Evolutionary conservation across 2,888 invertebrate genomes (phyloP).

Genomic region (Timema podura): DNA sequence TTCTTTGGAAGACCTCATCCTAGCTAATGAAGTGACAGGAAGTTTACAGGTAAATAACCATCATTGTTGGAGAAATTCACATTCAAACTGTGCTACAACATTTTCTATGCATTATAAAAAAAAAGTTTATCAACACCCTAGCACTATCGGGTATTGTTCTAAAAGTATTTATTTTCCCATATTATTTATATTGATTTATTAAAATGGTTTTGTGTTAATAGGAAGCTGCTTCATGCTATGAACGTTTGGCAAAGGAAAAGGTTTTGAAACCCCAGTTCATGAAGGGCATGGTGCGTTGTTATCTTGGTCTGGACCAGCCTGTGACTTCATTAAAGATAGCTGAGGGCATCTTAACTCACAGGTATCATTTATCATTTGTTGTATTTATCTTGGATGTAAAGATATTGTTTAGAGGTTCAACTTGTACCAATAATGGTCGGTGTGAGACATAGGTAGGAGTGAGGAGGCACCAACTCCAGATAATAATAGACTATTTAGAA

Average conservation of each 20-base stretch:
- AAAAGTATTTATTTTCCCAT: background rate
- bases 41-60: slow-evolving; percentile 53
- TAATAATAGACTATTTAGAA: too few species aligned
- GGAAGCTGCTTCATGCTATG: slow-evolving; percentile 86
- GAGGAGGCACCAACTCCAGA: too few species aligned
- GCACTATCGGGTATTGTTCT: slow-evolving; percentile 1
- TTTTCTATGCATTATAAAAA: too few species aligned
- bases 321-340: slow-evolving; percentile 75
- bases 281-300: slow-evolving; percentile 80
- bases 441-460: too few species aligned
- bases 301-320: slow-evolving; percentile 81
- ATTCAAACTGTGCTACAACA: too few species aligned
- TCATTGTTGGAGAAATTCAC: too few species aligned
- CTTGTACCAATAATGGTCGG: background rate
- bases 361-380: slow-evolving; percentile 39
- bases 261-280: slow-evolving; percentile 41
- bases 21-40: slow-evolving; percentile 81
- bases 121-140: too few species aligned
- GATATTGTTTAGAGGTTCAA: too few species aligned
- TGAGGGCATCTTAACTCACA: slow-evolving; percentile 60
- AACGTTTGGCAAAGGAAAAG: slow-evolving; percentile 66
- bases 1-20: slow-evolving; percentile 74
- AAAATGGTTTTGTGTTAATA: slow-evolving; percentile 37
- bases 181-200: background rate
- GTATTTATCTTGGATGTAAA: slow-evolving; percentile 29